Conservation (phyloP, 92 coral and sea anemone species). For the Hydrozoanthus gracilis region DNA sequence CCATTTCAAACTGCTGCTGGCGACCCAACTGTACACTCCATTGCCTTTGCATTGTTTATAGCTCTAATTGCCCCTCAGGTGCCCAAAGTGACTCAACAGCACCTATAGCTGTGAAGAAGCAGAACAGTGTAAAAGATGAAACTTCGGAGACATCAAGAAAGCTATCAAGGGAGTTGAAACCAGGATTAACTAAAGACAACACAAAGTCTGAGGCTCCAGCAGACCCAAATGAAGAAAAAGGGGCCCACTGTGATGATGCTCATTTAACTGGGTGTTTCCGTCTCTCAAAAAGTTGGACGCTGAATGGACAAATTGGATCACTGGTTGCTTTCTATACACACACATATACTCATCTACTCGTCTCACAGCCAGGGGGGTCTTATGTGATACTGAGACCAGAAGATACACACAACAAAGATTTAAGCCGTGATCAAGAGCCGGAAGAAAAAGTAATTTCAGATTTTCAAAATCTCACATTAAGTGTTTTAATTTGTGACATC, state of each 20-base stretch:
- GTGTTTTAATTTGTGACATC: no score
- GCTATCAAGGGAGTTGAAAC: conserved; percentile 16
- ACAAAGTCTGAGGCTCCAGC: background rate
- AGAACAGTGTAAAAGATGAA: conserved; percentile 16
- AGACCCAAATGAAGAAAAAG: background rate
- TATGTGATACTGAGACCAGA: conserved; percentile 75
- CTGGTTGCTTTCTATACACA: conserved; percentile 72
- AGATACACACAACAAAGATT: conserved; percentile 51
- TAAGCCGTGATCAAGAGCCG: background rate
- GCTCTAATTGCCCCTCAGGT: background rate
- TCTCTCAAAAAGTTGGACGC: conserved; percentile 69
- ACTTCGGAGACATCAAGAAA: conserved; percentile 6
- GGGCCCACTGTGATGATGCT: background rate
- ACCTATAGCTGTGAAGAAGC: conserved; percentile 16
- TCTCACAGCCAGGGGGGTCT: conserved; percentile 94
- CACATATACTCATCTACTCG: conserved; percentile 73
- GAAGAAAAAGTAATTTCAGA: background rate
- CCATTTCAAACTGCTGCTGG: no score
- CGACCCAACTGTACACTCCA: no score
- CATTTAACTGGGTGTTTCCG: conserved; percentile 52
- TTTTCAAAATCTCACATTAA: no score
- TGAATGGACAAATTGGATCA: conserved; percentile 84
- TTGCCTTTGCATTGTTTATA: no score
- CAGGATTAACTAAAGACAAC: background rate
- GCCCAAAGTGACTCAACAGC: background rate